Evolutionary conservation across 1,140 invertebrate genomes (phyloP).

Genomic region (Drosophila azteca): DNA sequence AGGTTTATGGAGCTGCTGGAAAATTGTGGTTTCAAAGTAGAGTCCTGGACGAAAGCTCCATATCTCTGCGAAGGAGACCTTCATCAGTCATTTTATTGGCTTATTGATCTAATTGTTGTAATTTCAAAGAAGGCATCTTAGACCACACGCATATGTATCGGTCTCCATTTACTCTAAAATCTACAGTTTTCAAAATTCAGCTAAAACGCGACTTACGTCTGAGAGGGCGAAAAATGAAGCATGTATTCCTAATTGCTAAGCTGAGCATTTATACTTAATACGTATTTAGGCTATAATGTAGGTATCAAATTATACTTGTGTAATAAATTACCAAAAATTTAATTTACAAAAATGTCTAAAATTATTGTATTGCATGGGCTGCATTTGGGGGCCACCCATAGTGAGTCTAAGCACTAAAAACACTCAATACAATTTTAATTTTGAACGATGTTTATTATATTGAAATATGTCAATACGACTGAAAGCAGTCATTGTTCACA

Average conservation of each 20-base stretch:
- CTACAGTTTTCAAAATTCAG: no score
- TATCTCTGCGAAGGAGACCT: constrained; percentile 97
- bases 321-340: constrained; percentile 47
- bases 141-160: background rate
- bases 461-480: no score
- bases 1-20: constrained; percentile 77
- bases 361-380: constrained; percentile 14
- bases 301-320: constrained; percentile 44
- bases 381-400: background rate
- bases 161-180: background rate
- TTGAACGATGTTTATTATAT: no score
- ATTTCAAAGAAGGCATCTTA: constrained; percentile 81
- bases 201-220: no score
- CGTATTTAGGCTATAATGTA: constrained; percentile 43
- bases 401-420: no score
- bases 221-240: no score
- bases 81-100: constrained; percentile 93
- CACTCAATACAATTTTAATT: no score
- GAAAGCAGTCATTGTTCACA: no score
- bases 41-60: constrained; percentile 93
- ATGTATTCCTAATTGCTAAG: constrained; percentile 19
- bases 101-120: constrained; percentile 94
- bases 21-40: constrained; percentile 88
- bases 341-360: constrained; percentile 19
- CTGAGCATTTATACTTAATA: constrained; percentile 50